These are phyloP conservation scores for Nesometra sesokonis DNA, from an alignment of 35 echinoderm and acorn worm species.

Conservation along the genomic window DNA sequence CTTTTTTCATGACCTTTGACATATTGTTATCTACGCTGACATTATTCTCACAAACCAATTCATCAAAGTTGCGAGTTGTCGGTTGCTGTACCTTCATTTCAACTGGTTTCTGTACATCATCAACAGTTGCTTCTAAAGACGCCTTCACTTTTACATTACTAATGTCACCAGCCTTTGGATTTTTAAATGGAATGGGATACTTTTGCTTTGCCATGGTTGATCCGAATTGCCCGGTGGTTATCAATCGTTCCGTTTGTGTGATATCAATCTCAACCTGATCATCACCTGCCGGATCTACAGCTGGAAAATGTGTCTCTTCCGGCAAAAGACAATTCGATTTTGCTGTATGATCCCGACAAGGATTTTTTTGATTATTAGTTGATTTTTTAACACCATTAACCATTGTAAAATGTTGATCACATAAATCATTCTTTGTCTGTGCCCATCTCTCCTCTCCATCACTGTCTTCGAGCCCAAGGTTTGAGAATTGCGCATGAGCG, in stretches of 20 bases:
- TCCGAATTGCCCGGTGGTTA: background rate
- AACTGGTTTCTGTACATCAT: background rate
- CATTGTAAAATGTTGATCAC: background rate
- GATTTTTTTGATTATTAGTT: background rate
- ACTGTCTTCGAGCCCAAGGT: background rate
- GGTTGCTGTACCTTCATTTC: background rate
- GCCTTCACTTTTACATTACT: background rate
- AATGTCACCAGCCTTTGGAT: background rate
- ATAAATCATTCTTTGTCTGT: background rate
- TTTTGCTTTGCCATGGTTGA: background rate
- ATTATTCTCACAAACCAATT: background rate
- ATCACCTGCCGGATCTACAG: background rate
- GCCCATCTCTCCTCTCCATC: background rate
- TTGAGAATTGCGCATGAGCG: background rate
- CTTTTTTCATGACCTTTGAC: slow-evolving; percentile 11
- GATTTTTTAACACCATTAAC: background rate
- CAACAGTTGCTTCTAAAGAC: background rate
- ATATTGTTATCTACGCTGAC: background rate
- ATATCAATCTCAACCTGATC: background rate
- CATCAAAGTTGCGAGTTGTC: background rate
- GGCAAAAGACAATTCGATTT: background rate
- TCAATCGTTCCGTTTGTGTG: background rate
- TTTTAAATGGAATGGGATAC: background rate
- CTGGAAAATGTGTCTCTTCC: background rate
- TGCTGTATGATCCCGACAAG: background rate